phyloP scores from a whole-genome alignment of 2,113 vertebrate genomes.

The Myotis brandtii region DNA sequence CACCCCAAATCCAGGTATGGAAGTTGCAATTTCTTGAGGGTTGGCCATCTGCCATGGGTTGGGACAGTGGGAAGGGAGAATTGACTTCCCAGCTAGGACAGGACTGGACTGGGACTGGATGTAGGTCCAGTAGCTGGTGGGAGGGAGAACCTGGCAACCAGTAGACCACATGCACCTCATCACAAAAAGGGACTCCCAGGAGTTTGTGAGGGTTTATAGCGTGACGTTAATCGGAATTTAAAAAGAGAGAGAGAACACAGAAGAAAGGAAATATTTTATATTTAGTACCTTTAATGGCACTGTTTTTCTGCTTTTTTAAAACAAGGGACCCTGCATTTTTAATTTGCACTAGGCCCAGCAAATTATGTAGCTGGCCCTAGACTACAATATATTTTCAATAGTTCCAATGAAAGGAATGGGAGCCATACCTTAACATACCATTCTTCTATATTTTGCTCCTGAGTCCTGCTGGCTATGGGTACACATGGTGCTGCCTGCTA shows the following conservation, averaged over 20 bases:
- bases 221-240: not conserved
- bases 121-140: not conserved
- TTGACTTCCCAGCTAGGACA: not conserved
- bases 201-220: not conserved
- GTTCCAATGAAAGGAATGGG: slow-evolving; percentile 5
- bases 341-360: not conserved
- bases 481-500: not conserved
- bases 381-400: not conserved
- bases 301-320: slow-evolving; percentile 32
- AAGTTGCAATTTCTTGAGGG: not conserved
- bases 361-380: not conserved
- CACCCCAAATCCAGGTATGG: not conserved
- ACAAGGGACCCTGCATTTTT: not conserved
- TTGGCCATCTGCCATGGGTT: not conserved
- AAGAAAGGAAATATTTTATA: not conserved
- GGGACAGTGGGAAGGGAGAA: not conserved
- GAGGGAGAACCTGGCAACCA: not conserved
- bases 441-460: not conserved
- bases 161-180: not conserved
- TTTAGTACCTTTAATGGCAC: not conserved
- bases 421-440: not conserved
- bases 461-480: not conserved
- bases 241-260: not conserved
- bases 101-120: not conserved
- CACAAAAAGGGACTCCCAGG: not conserved